A percentile compares a stretch with the other conserved stretches of the same genome.
These are phyloP conservation scores for Lichenostomus cassidix DNA, from an alignment of 2,113 vertebrate species.

Conservation along the genomic window DNA sequence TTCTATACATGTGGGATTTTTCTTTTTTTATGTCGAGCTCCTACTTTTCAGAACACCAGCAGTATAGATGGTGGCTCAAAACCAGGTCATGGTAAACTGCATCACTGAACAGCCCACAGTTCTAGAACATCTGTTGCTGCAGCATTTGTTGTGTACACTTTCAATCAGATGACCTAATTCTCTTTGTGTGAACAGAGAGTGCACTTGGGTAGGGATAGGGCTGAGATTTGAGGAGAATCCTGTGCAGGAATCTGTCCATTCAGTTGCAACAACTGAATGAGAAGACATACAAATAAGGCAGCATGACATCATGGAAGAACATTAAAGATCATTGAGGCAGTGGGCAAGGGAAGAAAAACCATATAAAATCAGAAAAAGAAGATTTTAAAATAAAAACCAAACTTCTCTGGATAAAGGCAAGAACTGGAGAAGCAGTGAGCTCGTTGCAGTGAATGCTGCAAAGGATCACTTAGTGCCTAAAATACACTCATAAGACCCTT, in stretches of 20 bases:
- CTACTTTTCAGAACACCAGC: background rate
- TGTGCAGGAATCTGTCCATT: background rate
- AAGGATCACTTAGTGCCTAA: background rate
- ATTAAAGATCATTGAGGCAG: background rate
- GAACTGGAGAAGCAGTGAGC: background rate
- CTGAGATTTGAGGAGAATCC: background rate
- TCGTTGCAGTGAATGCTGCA: background rate
- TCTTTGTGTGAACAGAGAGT: background rate
- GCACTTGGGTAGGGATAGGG: background rate
- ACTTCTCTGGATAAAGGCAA: background rate
- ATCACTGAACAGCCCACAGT: background rate
- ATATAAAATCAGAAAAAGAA: background rate
- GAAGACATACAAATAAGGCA: background rate
- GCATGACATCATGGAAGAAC: background rate
- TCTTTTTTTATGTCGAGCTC: background rate
- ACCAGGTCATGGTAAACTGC: background rate
- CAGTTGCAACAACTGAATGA: background rate
- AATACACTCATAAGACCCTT: background rate
- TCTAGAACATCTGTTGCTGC: constrained; percentile 27
- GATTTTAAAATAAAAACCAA: background rate
- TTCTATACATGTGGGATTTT: background rate
- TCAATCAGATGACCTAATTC: constrained; percentile 13
- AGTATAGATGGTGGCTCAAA: background rate
- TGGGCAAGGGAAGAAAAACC: background rate
- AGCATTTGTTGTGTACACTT: background rate